Evolutionary conservation across 2,113 vertebrate species (phyloP).

Genomic region (Cyanoramphus novaezelandiae): DNA sequence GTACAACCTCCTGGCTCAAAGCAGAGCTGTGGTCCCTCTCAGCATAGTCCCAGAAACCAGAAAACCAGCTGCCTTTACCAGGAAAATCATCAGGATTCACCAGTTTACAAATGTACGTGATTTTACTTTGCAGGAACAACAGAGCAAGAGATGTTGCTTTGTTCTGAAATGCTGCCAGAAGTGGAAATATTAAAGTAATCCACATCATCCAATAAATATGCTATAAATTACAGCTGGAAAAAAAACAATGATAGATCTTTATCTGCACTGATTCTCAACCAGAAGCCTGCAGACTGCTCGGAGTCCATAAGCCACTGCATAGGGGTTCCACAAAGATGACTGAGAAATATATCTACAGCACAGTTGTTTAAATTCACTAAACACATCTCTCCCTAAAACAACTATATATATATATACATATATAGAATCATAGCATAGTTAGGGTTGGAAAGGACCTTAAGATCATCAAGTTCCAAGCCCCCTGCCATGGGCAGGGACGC

Average conservation of each 20-base stretch:
- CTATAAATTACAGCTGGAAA: background rate
- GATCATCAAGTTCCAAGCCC: too few relatives aligned
- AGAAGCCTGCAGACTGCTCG: background rate
- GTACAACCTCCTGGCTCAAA: background rate
- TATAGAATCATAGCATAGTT: too few relatives aligned
- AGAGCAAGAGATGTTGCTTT: background rate
- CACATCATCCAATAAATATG: background rate
- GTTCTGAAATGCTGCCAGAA: background rate
- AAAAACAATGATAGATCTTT: background rate
- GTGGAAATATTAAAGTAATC: background rate
- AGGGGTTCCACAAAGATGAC: background rate
- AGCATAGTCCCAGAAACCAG: background rate
- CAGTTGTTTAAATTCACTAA: background rate
- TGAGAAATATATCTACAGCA: too few relatives aligned
- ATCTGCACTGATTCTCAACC: background rate
- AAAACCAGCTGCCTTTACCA: background rate
- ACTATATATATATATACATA: background rate
- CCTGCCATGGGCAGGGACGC: too few relatives aligned
- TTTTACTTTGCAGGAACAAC: background rate
- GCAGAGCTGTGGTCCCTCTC: background rate
- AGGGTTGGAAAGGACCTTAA: too few relatives aligned
- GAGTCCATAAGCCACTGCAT: background rate
- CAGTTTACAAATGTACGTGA: too few relatives aligned
- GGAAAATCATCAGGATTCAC: background rate
- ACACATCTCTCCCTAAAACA: background rate